Percentiles rank a stretch among this genome's conserved stretches.
These are phyloP conservation scores for Diacarnus erythraeanus DNA, from an alignment of 37 sponge, comb jelly and placozoan genomes.

Conservation along the genomic window DNA sequence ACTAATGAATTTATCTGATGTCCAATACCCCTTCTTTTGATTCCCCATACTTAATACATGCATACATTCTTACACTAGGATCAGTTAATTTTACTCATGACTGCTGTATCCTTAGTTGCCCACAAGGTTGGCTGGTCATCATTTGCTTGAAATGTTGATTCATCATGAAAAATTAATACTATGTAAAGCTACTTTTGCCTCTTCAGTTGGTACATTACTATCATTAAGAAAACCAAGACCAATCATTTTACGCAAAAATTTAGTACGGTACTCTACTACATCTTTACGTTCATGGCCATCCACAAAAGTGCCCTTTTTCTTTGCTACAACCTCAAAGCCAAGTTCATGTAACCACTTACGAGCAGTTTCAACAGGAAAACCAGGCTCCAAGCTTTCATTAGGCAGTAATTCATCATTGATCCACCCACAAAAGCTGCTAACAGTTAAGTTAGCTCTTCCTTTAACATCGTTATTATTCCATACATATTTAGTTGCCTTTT, in stretches of 20 bases:
- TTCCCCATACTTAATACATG: no score
- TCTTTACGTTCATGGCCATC: slow-evolving; percentile 67
- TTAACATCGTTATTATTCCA: slow-evolving; percentile 34
- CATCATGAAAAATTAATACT: slow-evolving; percentile 20
- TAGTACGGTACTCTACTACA: slow-evolving; percentile 39
- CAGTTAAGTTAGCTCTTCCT: slow-evolving; percentile 42
- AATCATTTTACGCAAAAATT: slow-evolving; percentile 15
- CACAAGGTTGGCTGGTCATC: slow-evolving; percentile 14
- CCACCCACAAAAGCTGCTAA: slow-evolving; percentile 48
- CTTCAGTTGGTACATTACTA: slow-evolving; percentile 7
- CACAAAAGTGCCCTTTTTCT: slow-evolving; percentile 44
- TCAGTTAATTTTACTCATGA: no score
- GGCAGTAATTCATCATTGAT: slow-evolving; percentile 36
- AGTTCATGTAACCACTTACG: slow-evolving; percentile 54
- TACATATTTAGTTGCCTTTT: slow-evolving; percentile 29
- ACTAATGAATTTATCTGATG: no score
- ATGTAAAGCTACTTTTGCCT: background rate
- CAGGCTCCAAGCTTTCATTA: slow-evolving; percentile 36
- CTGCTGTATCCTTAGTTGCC: slow-evolving; percentile 12
- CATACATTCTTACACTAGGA: no score
- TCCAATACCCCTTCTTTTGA: no score
- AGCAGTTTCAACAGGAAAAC: slow-evolving; percentile 50
- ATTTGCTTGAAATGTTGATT: slow-evolving; percentile 11
- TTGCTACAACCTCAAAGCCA: slow-evolving; percentile 43
- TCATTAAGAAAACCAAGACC: slow-evolving; percentile 11